These are phyloP conservation scores for Cephalotes varians DNA, from an alignment of 2,888 invertebrate genomes.

Conservation along the genomic window DNA sequence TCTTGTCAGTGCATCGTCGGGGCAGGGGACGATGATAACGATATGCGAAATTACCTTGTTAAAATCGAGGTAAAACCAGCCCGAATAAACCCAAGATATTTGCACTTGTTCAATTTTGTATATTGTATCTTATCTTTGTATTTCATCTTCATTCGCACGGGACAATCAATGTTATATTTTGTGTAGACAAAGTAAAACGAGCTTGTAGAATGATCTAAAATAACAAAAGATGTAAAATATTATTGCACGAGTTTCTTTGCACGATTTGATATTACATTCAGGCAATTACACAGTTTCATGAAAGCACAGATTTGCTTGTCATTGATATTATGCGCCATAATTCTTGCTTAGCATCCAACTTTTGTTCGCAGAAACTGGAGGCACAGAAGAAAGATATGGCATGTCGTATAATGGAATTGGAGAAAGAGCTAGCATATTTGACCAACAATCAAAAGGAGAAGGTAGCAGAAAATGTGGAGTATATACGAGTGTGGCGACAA, in stretches of 20 bases:
- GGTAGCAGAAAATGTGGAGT: conserved; percentile 83
- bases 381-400: conserved; percentile 77
- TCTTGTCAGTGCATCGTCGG: conserved; percentile 73
- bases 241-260: background rate
- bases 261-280: background rate
- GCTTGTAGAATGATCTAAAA: background rate
- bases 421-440: conserved; percentile 75
- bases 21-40: conserved; percentile 71
- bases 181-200: background rate
- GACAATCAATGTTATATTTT: background rate
- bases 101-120: background rate
- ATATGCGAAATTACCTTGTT: conserved; percentile 70
- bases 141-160: background rate
- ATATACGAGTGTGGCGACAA: conserved; percentile 82
- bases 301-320: background rate
- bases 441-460: conserved; percentile 79
- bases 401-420: conserved; percentile 77
- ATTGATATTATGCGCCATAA: conserved; percentile 26
- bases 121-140: background rate
- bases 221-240: background rate
- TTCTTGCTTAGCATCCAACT: background rate
- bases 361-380: conserved; percentile 77
- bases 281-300: background rate
- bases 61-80: conserved; percentile 78
- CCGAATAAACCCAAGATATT: background rate